Evolutionary conservation across 2,888 invertebrate genomes (phyloP).

Genomic region (Coecobrya sp.): DNA sequence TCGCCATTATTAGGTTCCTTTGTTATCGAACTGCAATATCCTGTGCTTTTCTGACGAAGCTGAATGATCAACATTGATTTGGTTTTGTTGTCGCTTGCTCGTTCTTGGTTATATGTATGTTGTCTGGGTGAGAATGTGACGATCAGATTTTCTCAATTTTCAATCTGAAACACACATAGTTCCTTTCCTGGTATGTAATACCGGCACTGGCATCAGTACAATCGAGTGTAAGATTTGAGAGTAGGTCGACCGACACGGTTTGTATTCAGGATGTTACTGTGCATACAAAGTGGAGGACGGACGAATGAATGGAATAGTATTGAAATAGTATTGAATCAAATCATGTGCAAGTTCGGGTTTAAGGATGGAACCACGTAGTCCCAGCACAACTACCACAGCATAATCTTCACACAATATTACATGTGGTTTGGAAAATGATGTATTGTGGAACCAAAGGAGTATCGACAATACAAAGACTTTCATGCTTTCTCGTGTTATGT

Average conservation of each 20-base stretch:
- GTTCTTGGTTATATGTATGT: background rate
- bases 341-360: constrained; percentile 44
- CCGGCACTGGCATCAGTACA: background rate
- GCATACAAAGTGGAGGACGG: background rate
- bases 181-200: background rate
- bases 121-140: constrained; percentile 31
- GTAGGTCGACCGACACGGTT: constrained; percentile 11
- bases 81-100: background rate
- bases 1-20: constrained; percentile 29
- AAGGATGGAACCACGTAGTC: constrained; percentile 7
- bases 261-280: constrained; percentile 12
- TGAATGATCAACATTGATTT: constrained; percentile 5
- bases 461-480: constrained; percentile 26
- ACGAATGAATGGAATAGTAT: background rate
- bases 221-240: constrained; percentile 15
- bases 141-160: constrained; percentile 50
- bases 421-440: constrained; percentile 28
- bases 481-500: background rate
- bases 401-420: too few species aligned
- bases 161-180: background rate
- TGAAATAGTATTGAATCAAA: constrained; percentile 37
- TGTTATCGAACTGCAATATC: background rate
- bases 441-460: constrained; percentile 1
- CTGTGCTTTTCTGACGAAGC: background rate
- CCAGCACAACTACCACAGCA: too few species aligned